phyloP scores from a whole-genome alignment of 2,113 vertebrate genomes.

The Cinclus mexicanus region DNA sequence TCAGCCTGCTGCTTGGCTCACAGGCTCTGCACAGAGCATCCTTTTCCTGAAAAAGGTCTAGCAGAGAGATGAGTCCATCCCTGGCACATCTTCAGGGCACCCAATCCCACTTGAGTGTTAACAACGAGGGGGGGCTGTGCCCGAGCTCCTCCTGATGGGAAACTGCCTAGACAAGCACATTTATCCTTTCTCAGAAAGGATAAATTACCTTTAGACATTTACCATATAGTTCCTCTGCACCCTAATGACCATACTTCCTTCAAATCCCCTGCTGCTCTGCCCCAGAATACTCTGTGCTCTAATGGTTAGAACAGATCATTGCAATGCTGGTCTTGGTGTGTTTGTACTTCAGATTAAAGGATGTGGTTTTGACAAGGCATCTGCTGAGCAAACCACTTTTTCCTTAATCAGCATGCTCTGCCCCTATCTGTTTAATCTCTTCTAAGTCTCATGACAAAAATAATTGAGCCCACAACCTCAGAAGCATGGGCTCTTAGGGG shows the following conservation, averaged over 20 bases:
- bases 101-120: fast-evolving
- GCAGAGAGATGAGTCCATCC: too few relatives aligned
- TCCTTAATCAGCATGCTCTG: neutral
- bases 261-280: neutral
- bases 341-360: slow-evolving; percentile 33
- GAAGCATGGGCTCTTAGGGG: neutral
- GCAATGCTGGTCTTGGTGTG: neutral
- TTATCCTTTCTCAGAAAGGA: neutral
- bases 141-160: neutral
- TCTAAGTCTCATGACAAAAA: neutral
- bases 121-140: neutral
- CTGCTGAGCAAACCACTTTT: slow-evolving; percentile 9
- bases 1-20: neutral
- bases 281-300: neutral
- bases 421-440: neutral
- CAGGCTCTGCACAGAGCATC: fast-evolving
- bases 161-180: neutral
- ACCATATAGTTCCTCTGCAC: neutral
- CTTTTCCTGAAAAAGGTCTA: neutral
- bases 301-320: neutral
- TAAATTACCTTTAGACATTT: neutral
- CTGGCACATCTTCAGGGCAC: fast-evolving
- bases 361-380: slow-evolving; percentile 25
- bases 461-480: neutral
- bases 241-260: neutral